Evolutionary conservation across 1,140 invertebrate species (phyloP).

Genomic region (Mycetomoellerius zeteki): DNA sequence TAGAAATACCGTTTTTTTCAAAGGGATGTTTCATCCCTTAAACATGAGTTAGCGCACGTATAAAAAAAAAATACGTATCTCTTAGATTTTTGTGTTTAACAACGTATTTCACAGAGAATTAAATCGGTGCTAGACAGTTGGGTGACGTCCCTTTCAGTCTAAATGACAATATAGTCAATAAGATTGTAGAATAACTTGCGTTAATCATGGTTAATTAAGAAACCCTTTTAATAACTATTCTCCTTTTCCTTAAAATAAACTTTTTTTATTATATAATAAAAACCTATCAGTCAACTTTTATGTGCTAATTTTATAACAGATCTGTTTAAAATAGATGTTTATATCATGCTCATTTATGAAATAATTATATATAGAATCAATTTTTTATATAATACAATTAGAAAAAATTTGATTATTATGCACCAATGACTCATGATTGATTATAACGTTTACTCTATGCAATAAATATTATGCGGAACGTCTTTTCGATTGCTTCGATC

Average conservation of each 20-base stretch:
- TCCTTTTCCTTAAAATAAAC: neutral
- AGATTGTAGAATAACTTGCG: neutral
- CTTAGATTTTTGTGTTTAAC: no score
- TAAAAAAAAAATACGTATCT: no score
- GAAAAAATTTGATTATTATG: neutral
- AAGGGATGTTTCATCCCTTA: no score
- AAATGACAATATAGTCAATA: neutral
- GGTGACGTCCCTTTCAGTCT: no score
- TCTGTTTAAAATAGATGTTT: neutral
- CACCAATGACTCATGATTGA: neutral
- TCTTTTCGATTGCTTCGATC: slow-evolving; percentile 13
- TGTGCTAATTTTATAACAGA: neutral
- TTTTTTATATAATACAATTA: neutral
- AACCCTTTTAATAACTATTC: neutral
- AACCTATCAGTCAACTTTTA: neutral
- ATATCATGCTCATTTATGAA: neutral
- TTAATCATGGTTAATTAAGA: neutral
- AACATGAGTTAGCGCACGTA: no score
- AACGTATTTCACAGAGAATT: no score
- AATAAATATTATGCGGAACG: neutral
- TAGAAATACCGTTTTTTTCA: no score
- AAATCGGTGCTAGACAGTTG: no score
- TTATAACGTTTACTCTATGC: neutral
- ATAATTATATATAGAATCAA: neutral
- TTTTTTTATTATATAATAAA: neutral